phyloP scores from a whole-genome alignment of 2,888 invertebrate species.

The Standfussiana lucernea region DNA sequence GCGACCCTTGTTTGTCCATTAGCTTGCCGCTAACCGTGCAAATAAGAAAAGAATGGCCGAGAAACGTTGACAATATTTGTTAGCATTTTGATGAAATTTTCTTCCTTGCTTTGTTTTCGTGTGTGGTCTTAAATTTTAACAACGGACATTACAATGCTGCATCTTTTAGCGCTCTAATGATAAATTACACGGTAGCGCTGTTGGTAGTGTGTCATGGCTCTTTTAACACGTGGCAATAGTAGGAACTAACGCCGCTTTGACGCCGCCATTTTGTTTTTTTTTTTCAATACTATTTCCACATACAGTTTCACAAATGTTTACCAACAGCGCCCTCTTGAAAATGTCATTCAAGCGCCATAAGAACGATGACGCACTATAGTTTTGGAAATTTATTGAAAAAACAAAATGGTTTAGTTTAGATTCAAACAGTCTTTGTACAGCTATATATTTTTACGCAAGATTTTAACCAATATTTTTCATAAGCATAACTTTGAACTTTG shows the following conservation, averaged over 20 bases:
- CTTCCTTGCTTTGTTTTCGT: slow-evolving; percentile 30
- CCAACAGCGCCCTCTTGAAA: not conserved
- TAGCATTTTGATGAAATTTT: slow-evolving; percentile 64
- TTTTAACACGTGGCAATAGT: not conserved
- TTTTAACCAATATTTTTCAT: not conserved
- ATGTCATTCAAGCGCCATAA: not conserved
- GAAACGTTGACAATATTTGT: slow-evolving; percentile 75
- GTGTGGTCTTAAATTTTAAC: slow-evolving; percentile 23
- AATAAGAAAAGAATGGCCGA: slow-evolving; percentile 80
- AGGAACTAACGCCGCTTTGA: not conserved
- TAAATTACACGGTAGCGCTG: not conserved
- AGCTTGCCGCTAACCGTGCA: slow-evolving; percentile 86
- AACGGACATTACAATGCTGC: not conserved
- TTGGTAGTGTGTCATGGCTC: not conserved
- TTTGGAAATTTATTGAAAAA: not conserved
- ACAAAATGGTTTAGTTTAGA: not conserved
- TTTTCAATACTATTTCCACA: not conserved
- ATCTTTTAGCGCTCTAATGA: not conserved
- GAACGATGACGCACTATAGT: not conserved
- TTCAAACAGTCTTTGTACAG: not conserved
- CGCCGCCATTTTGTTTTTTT: not conserved
- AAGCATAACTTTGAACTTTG: too few relatives aligned
- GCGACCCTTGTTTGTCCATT: slow-evolving; percentile 89
- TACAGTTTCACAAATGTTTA: not conserved
- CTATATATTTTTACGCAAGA: not conserved